These are phyloP conservation scores for Caenorhabditis wallacei DNA, from an alignment of 2,888 invertebrate species.

Conservation along the genomic window DNA sequence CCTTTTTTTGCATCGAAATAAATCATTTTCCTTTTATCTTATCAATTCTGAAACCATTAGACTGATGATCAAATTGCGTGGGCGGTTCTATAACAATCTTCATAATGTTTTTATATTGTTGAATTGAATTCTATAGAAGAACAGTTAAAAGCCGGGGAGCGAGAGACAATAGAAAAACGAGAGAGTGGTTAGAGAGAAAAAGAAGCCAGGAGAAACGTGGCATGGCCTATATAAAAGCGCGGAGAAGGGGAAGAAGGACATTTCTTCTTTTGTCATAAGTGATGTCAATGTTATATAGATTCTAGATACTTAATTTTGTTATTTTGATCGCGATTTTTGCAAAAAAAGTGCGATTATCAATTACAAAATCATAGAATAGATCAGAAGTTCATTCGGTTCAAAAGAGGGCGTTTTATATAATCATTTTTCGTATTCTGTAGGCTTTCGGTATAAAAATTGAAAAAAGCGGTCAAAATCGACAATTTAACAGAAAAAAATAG, in stretches of 20 bases:
- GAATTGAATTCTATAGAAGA: too few relatives aligned
- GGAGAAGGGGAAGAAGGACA: too few relatives aligned
- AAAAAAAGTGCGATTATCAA: background rate
- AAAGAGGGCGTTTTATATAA: constrained; percentile 9
- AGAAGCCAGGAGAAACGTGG: constrained; percentile 22
- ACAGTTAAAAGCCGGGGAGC: background rate
- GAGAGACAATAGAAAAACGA: background rate
- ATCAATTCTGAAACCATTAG: background rate
- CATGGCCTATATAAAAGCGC: constrained; percentile 46
- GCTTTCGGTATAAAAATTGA: background rate
- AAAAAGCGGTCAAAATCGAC: too few relatives aligned
- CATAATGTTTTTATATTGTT: too few relatives aligned
- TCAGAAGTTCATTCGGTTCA: constrained; percentile 17
- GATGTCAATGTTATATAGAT: too few relatives aligned
- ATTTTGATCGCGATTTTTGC: background rate
- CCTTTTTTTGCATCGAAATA: background rate
- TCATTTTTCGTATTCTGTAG: constrained; percentile 8
- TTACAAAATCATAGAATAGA: constrained; percentile 18
- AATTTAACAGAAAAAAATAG: too few relatives aligned
- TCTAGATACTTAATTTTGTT: too few relatives aligned
- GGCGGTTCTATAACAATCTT: background rate
- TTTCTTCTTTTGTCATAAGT: too few relatives aligned
- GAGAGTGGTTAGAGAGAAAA: background rate
- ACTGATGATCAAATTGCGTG: background rate
- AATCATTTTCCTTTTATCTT: background rate